These are phyloP conservation scores for Streptopelia turtur DNA, from an alignment of 2,797 vertebrate species.

Conservation along the genomic window DNA sequence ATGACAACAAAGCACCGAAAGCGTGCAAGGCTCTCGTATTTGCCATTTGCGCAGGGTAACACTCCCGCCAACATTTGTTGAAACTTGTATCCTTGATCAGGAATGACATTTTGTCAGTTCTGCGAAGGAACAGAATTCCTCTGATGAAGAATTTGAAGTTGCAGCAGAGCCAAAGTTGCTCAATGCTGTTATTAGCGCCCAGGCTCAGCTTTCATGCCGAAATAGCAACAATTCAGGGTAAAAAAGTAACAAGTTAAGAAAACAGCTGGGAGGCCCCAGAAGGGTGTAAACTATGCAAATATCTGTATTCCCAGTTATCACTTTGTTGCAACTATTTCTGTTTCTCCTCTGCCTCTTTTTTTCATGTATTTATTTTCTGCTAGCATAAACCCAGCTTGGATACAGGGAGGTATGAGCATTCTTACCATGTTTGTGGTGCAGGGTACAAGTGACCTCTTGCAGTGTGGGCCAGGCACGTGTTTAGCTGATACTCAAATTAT, in stretches of 20 bases:
- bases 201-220: constrained; percentile 7
- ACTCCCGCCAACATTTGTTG: not conserved
- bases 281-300: not conserved
- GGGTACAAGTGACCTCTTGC: not conserved
- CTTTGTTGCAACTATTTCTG: not conserved
- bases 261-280: not conserved
- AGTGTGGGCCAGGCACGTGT: not conserved
- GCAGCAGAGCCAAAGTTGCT: constrained; percentile 20
- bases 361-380: not conserved
- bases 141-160: constrained; percentile 24
- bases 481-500: not conserved
- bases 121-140: constrained; percentile 29
- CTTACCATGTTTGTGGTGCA: not conserved
- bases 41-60: not conserved
- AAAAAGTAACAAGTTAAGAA: not conserved
- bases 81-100: not conserved
- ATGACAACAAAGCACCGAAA: not conserved
- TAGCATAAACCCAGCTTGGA: not conserved
- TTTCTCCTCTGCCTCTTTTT: not conserved
- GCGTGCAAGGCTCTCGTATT: not conserved
- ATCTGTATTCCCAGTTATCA: not conserved
- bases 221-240: not conserved
- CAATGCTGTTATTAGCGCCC: not conserved
- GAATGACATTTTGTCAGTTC: constrained; percentile 32
- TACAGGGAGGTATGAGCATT: not conserved